Base-by-base conservation (phyloP, 2,113 vertebrate species). In the Heterotis niloticus region DNA sequence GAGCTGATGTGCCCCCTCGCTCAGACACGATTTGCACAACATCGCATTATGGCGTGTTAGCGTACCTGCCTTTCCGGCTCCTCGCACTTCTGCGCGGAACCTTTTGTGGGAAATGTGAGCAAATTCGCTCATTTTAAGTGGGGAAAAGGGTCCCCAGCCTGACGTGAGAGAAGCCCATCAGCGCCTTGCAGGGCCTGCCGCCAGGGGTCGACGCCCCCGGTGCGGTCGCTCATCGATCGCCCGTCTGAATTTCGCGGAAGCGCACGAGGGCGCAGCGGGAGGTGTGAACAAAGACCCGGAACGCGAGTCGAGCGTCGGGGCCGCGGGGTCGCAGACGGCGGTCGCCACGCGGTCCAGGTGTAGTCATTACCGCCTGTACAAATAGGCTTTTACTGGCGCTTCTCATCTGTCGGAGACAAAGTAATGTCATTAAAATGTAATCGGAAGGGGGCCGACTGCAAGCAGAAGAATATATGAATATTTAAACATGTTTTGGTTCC, bases 381-480 rank as follows among this genome's bases (percentile, higher is more conserved):
- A 84, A 87, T 83, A 84, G 84, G 78, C 79, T 77, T 84, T 87
- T 83, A 83, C 59, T 76, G 74, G 64, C 73, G 60, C 82, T 75
- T 82, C 83, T 81, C 82, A 83, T 87, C 87, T 88, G 83, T 85
- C 86, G 86, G 85, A 88, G 84, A 88, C 86, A 86, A 88, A 86
- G 82, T 85, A 81, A 74, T 88, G 87, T 87, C 87, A 87, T 88
- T 88, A 88, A 87, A 87, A 87, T 85, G 85, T 87, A 88, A 88
- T 88, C 85, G 85, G 85, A 86, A 77, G 82, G 60, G 80, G 73
- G 79, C 67, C 75, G 77, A 76, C 77, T 81, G 68, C 73, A 51
- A 81, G 81, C 28, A 51, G 44, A 51, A 82, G 80, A 84, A 85
- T 80, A 80, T 83, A 87, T 88, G 83, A 84, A 88, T 88, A 88